Evolutionary conservation across 2,888 invertebrate genomes (phyloP).

Genomic region (Heteromyza rotundicornis): DNA sequence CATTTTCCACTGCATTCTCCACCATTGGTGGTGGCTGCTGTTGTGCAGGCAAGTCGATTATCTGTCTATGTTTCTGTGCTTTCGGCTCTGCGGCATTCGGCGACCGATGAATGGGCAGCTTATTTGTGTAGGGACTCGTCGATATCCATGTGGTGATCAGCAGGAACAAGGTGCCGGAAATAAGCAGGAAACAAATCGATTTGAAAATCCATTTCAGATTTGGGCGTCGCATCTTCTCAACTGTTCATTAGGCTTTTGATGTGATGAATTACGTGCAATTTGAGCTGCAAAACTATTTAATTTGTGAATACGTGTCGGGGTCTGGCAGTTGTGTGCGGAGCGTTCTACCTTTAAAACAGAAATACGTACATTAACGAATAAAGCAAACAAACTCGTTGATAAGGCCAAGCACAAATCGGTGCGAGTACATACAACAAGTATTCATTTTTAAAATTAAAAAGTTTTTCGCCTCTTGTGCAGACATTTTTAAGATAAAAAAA

Average conservation of each 20-base stretch:
- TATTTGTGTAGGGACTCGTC: constrained; percentile 51
- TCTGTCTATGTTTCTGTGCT: background rate
- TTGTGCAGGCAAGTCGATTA: constrained; percentile 11
- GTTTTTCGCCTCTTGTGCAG: background rate
- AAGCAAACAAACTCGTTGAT: background rate
- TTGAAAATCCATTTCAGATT: constrained; percentile 58
- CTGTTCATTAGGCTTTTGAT: background rate
- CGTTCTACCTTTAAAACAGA: no score
- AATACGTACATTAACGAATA: no score
- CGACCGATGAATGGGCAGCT: constrained; percentile 36
- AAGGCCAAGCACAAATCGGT: background rate
- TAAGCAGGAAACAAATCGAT: constrained; percentile 43
- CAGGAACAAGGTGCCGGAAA: constrained; percentile 50
- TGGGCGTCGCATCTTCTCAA: constrained; percentile 58
- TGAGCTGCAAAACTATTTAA: background rate
- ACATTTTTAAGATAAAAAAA: background rate
- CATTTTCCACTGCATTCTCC: constrained; percentile 7
- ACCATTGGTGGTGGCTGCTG: background rate
- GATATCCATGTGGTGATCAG: constrained; percentile 56
- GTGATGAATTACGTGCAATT: no score
- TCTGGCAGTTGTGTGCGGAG: background rate
- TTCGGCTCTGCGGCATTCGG: constrained; percentile 14
- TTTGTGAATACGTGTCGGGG: background rate
- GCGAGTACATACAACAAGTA: background rate
- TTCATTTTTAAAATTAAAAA: background rate